Evolutionary conservation across 2,888 invertebrate species (phyloP).

Genomic region (Stenolophus ochropezus): DNA sequence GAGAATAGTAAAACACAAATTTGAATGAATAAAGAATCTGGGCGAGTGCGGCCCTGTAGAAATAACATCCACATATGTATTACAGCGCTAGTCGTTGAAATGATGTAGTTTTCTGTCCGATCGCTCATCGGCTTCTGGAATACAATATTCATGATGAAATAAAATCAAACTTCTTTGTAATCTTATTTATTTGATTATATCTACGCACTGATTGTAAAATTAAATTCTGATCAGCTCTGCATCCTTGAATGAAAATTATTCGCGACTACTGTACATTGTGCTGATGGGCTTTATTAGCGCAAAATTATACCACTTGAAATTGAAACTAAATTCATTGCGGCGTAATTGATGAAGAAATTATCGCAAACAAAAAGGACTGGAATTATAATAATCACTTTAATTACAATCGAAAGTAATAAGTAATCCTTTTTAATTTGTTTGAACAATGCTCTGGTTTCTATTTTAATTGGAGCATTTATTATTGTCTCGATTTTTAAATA

Average conservation of each 20-base stretch:
- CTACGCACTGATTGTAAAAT: constrained; percentile 23
- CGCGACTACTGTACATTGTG: neutral
- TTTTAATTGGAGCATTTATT: neutral
- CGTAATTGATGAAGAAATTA: neutral
- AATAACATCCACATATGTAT: constrained; percentile 9
- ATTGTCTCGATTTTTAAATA: constrained; percentile 17
- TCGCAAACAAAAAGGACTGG: neutral
- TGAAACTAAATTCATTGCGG: neutral
- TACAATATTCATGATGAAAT: constrained; percentile 43
- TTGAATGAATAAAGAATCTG: no score
- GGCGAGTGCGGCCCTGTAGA: neutral
- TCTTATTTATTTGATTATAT: constrained; percentile 34
- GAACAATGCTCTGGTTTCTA: neutral
- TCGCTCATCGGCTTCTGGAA: constrained; percentile 27
- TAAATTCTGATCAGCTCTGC: constrained; percentile 7
- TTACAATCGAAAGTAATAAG: neutral
- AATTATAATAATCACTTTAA: neutral
- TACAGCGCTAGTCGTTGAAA: constrained; percentile 1
- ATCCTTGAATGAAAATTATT: constrained; percentile 29
- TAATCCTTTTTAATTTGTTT: neutral
- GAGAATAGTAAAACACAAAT: no score
- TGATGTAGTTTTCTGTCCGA: constrained; percentile 28
- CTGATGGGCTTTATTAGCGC: neutral
- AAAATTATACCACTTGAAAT: neutral
- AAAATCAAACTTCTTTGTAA: constrained; percentile 30